Conservation (phyloP, 2,888 invertebrate species). For the Drosophila monieri region DNA sequence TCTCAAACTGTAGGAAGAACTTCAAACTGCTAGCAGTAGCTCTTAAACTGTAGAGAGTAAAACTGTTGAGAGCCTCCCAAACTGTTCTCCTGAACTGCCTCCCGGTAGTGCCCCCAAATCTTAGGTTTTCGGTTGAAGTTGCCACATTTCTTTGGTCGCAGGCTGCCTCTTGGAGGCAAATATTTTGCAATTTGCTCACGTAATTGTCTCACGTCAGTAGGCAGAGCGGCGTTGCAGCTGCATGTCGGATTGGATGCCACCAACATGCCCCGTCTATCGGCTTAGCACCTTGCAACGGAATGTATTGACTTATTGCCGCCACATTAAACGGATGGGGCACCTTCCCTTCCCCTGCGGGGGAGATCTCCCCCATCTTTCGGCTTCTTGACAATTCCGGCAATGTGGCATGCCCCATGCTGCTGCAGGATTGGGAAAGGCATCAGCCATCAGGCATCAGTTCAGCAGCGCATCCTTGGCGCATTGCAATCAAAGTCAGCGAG, state of each 20-base stretch:
- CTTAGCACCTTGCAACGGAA: conserved; percentile 56
- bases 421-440: conserved; percentile 17
- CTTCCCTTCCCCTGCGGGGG: no score
- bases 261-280: no score
- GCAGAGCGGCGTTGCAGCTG: conserved; percentile 39
- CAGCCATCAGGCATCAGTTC: conserved; percentile 12
- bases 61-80: not conserved
- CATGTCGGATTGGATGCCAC: no score
- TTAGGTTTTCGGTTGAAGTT: not conserved
- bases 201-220: conserved; percentile 52
- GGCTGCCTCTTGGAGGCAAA: conserved; percentile 24
- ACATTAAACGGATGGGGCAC: conserved; percentile 53
- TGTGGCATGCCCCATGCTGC: conserved; percentile 44
- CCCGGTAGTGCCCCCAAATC: no score
- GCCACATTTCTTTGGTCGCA: not conserved
- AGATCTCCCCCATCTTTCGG: no score
- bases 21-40: not conserved
- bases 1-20: no score
- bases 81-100: no score
- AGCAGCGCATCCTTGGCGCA: conserved; percentile 72
- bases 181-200: conserved; percentile 52
- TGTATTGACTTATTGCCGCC: conserved; percentile 75
- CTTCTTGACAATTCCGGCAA: conserved; percentile 73
- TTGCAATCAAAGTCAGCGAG: conserved; percentile 75
- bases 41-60: not conserved